Evolutionary conservation across 2,797 vertebrate genomes (phyloP).

Genomic region (Cheracebus regulus): DNA sequence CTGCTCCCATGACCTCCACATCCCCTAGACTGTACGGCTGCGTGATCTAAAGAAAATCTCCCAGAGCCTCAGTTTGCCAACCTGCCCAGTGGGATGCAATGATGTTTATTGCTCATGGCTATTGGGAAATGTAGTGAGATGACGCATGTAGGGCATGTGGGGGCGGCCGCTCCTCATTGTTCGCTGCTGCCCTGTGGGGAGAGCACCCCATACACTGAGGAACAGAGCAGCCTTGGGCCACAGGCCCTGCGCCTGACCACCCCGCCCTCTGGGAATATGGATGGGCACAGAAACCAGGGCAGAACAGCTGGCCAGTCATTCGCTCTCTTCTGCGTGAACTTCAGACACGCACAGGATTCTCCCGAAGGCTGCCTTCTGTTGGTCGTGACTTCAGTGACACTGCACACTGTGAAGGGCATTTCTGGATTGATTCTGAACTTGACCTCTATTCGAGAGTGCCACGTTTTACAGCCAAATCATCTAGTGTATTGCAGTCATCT

Average conservation of each 20-base stretch:
- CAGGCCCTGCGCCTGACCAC: too few species aligned
- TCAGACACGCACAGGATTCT: neutral
- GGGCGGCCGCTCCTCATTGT: neutral
- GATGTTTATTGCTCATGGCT: neutral
- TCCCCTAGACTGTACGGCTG: too few species aligned
- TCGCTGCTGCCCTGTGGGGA: neutral
- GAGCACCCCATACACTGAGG: rapidly evolving
- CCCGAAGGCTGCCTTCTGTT: neutral
- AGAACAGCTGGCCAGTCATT: neutral
- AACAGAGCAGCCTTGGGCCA: neutral
- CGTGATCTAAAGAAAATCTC: neutral
- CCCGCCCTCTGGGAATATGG: neutral
- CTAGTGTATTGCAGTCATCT: neutral
- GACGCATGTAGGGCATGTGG: neutral
- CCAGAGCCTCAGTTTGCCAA: neutral
- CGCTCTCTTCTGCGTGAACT: rapidly evolving
- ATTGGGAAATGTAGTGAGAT: neutral
- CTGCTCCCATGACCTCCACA: neutral
- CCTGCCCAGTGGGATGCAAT: neutral
- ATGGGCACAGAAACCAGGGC: neutral
- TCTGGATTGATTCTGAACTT: neutral
- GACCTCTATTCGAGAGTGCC: neutral
- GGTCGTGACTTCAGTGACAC: neutral
- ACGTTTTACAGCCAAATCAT: neutral
- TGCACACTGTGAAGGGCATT: neutral